A percentile compares a stretch with the other conserved stretches of the same genome.
Evolutionary conservation across 2,113 vertebrate species (phyloP).

Genomic region (Grallaria varia): DNA sequence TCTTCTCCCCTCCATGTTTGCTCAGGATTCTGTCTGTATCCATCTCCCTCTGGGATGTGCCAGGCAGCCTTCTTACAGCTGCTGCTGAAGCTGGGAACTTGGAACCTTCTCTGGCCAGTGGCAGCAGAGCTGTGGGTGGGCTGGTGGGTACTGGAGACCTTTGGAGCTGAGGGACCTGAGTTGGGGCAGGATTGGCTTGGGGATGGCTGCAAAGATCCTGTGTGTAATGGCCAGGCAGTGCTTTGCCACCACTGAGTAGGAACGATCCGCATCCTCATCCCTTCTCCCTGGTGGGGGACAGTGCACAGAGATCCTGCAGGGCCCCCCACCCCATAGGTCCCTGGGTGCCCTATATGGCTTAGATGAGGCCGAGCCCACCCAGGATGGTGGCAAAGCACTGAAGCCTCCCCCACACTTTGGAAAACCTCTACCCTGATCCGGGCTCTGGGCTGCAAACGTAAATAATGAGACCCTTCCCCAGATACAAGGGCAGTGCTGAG

Average conservation of each 20-base stretch:
- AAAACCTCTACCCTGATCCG: rapidly evolving
- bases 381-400: background rate
- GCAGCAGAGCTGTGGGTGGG: background rate
- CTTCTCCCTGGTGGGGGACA: background rate
- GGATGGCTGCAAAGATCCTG: background rate
- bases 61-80: background rate
- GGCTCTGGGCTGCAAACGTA: rapidly evolving
- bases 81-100: background rate
- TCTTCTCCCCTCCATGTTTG: background rate
- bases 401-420: background rate
- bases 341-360: background rate
- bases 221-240: rapidly evolving
- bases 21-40: background rate
- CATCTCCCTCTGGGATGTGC: background rate
- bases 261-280: background rate
- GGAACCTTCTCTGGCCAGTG: background rate
- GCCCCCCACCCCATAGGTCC: background rate
- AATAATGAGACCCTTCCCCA: background rate
- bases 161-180: rapidly evolving
- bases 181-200: background rate
- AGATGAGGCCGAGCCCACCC: background rate
- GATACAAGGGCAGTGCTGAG: background rate
- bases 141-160: background rate
- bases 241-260: background rate
- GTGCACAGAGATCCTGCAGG: background rate